phyloP scores from a whole-genome alignment of 1,140 invertebrate genomes.

The Steinernema khuongi region DNA sequence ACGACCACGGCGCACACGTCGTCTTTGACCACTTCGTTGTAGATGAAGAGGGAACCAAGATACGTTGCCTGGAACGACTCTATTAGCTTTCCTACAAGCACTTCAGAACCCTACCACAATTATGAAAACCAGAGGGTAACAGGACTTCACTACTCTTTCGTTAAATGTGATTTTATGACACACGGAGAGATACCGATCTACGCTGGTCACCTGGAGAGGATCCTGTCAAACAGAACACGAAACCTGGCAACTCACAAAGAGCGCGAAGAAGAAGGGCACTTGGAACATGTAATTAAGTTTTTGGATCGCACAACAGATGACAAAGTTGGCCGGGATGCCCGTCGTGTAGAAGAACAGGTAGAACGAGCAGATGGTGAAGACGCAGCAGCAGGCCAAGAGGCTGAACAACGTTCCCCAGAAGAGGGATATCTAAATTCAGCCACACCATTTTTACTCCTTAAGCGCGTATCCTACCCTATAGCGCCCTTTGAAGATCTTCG shows the following conservation, averaged over 20 bases:
- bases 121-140: not conserved
- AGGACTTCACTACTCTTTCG: not conserved
- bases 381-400: not conserved
- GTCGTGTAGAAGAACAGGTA: not conserved
- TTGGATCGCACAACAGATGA: not conserved
- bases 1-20: not conserved
- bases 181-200: not conserved
- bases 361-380: not conserved
- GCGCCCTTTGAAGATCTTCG: not conserved
- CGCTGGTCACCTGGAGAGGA: not conserved
- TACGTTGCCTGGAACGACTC: not conserved
- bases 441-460: not conserved
- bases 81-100: not conserved
- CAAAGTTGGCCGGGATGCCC: not conserved
- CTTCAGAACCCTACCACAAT: conserved; percentile 5
- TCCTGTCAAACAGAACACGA: not conserved
- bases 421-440: not conserved
- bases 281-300: conserved; percentile 7
- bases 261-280: not conserved
- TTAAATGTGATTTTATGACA: not conserved
- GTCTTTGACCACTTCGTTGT: not conserved
- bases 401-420: conserved; percentile 5
- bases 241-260: not conserved
- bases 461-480: not conserved
- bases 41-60: not conserved